A percentile compares a stretch with the other conserved stretches of the same genome.
These are phyloP conservation scores for Lepidochitona cinerea DNA, from an alignment of 2,888 invertebrate species.

Conservation along the genomic window DNA sequence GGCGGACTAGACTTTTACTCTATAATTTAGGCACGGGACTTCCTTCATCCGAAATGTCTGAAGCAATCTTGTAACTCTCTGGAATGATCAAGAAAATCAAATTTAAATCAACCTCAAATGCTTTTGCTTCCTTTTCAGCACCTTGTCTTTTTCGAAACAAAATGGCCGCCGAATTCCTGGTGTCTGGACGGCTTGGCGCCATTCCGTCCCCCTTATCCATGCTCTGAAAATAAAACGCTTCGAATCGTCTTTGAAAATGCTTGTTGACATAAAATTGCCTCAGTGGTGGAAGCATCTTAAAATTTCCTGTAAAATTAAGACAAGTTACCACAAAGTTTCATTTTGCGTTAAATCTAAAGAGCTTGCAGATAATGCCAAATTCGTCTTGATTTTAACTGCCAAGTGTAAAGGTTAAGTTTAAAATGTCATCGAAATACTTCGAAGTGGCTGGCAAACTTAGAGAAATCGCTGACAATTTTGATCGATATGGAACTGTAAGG, in stretches of 20 bases:
- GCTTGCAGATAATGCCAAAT: too few relatives aligned
- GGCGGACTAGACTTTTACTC: neutral
- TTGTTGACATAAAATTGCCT: too few relatives aligned
- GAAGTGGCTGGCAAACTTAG: neutral
- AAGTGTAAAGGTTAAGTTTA: too few relatives aligned
- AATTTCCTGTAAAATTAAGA: too few relatives aligned
- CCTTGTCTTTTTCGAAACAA: neutral
- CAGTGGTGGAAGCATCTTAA: too few relatives aligned
- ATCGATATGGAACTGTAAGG: neutral
- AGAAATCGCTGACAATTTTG: neutral
- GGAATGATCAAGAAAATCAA: neutral
- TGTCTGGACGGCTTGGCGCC: neutral
- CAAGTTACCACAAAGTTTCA: too few relatives aligned
- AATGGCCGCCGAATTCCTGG: neutral
- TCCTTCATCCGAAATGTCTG: neutral
- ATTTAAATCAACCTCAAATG: neutral
- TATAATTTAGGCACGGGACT: neutral
- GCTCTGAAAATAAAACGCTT: neutral
- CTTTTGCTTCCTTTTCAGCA: neutral
- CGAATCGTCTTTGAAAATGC: neutral
- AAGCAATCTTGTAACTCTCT: neutral
- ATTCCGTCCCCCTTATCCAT: neutral
- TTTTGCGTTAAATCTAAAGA: too few relatives aligned
- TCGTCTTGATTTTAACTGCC: too few relatives aligned
- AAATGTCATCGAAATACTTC: neutral